Evolutionary conservation across 1,140 invertebrate genomes (phyloP).

Genomic region (Tribolium madens): DNA sequence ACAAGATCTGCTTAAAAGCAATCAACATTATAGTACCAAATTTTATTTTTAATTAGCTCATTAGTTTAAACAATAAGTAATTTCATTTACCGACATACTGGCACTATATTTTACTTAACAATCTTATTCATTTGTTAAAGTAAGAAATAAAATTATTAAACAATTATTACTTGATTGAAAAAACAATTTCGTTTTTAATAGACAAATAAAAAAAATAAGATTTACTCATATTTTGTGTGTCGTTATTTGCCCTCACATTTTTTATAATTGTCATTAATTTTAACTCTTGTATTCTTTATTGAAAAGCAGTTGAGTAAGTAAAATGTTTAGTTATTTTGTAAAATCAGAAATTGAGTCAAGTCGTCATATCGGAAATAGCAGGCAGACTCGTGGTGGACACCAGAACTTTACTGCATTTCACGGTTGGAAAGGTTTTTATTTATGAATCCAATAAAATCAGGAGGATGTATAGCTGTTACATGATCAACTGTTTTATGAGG

Average conservation of each 20-base stretch:
- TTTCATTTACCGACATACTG: neutral
- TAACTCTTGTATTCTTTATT: no score
- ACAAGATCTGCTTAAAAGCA: neutral
- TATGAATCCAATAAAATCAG: constrained; percentile 44
- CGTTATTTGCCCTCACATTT: no score
- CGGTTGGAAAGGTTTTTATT: constrained; percentile 20
- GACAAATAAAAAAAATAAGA: no score
- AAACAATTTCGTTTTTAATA: no score
- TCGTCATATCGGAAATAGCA: neutral
- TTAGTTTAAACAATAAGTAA: constrained; percentile 16
- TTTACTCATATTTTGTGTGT: no score
- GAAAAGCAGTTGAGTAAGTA: no score
- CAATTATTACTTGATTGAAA: no score
- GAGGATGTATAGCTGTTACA: constrained; percentile 40
- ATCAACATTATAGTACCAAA: neutral
- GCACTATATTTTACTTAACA: no score
- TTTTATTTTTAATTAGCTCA: neutral
- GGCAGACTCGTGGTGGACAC: neutral
- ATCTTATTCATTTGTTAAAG: no score
- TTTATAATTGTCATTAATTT: no score
- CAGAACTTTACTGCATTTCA: constrained; percentile 7
- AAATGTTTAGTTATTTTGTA: no score
- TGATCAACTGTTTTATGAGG: constrained; percentile 46
- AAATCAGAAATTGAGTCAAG: neutral
- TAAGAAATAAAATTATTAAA: no score